Conservation (phyloP, 2,797 vertebrate species). For the Sebastes taczanowskii region DNA sequence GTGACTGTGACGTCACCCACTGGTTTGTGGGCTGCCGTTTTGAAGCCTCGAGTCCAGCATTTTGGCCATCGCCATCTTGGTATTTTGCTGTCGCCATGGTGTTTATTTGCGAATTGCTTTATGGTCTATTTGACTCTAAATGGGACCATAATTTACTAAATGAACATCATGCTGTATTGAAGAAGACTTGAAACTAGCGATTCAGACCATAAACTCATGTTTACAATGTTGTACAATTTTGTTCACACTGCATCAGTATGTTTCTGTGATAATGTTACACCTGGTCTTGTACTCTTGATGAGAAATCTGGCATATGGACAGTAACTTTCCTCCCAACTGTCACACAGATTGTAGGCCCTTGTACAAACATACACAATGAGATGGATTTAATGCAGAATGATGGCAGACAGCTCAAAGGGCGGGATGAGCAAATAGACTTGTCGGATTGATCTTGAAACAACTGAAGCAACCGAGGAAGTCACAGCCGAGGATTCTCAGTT, state of each 20-base stretch:
- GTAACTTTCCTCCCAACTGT: not conserved
- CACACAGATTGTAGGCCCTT: not conserved
- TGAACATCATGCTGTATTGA: no score
- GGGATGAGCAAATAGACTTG: not conserved
- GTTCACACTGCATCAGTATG: not conserved
- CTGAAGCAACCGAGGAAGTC: not conserved
- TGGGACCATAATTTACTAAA: no score
- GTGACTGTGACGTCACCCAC: no score
- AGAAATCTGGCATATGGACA: not conserved
- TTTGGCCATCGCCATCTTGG: accelerated
- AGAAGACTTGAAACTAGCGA: no score
- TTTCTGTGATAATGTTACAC: not conserved
- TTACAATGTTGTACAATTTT: no score
- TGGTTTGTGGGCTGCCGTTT: no score
- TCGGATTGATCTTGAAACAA: not conserved
- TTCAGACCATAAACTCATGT: no score
- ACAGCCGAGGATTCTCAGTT: not conserved
- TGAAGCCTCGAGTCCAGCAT: no score
- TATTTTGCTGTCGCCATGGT: no score
- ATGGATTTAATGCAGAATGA: slow-evolving; percentile 9
- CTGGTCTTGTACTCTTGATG: not conserved
- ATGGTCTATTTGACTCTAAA: no score
- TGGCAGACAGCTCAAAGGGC: slow-evolving; percentile 2
- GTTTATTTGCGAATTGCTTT: no score
- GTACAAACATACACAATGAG: not conserved